Evolutionary conservation across 2,113 vertebrate species (phyloP), one percentile per base, ranked within the genome.

Genomic region (Cyprinodon brontotheroides): DNA sequence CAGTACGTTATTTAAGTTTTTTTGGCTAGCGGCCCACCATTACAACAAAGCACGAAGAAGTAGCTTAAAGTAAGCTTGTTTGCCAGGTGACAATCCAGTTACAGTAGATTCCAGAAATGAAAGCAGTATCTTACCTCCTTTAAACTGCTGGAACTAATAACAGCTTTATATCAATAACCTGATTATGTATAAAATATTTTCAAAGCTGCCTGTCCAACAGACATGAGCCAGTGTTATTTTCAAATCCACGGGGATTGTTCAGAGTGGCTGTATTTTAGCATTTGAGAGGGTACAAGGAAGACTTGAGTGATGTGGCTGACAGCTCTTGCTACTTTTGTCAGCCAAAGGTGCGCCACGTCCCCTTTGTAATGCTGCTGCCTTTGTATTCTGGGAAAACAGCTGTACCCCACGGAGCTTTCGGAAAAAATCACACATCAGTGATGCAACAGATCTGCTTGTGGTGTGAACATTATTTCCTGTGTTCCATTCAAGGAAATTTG

Each of bases 281-380:
- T 87, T 86, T 77, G 83, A 78, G 80, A 82, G 87, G 86, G 80
- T 76, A 84, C 77, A 78, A 83, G 77, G 76, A 10, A 4, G 65
- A 74, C 47, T 37, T 90, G 89, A 94, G 90, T 87, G 93, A 94
- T 93, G 92, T 90, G 74, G 85, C 84, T 92, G 93, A 94, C 93
- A 94, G 82, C 84, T 90, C 82, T 85, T 84, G 74, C 90, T 88
- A 87, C 84, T 90, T 90, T 81, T 87, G 88, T 87, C 92, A 92
- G 92, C 93, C 92, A 88, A 79, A n/a, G 90, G 89, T 67, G 89
- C 80, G 87, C 37, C 40, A 89, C 88, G 82, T 91, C 84, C 90
- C 81, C 91, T 86, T 87, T 92, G 86, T 91, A 89, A 94, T 91
- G 89, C 88, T 62, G 78, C 79, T 82, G 89, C 89, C 87, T 93